Evolutionary conservation across 2,113 vertebrate species (phyloP).

Genomic region (Coptodon rendalli): DNA sequence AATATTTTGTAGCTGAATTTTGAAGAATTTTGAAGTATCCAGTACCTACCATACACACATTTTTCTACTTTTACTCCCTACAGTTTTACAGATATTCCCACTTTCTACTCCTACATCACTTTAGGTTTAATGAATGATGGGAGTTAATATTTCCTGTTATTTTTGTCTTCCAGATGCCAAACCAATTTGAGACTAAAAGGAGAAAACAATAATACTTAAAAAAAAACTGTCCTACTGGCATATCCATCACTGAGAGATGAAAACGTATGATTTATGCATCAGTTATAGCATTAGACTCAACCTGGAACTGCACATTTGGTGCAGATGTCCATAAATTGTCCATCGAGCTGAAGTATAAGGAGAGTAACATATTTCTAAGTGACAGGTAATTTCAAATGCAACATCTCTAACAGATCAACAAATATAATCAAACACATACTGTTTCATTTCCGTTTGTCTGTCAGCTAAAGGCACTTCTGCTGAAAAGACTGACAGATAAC

Average conservation of each 20-base stretch:
- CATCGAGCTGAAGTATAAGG: background rate
- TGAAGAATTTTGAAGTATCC: background rate
- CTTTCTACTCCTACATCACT: background rate
- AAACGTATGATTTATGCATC: background rate
- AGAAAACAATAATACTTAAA: background rate
- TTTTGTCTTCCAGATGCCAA: background rate
- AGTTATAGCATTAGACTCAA: too few species aligned
- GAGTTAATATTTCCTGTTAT: background rate
- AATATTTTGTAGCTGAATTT: background rate
- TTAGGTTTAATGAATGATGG: background rate
- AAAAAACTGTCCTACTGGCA: background rate
- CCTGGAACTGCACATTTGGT: background rate
- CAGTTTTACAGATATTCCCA: background rate
- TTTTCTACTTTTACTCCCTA: background rate
- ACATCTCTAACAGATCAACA: background rate
- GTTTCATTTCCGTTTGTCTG: background rate
- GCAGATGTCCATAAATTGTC: background rate
- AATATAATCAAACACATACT: background rate
- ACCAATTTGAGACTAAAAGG: background rate
- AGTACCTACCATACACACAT: background rate
- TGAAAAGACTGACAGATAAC: background rate
- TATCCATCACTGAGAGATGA: background rate
- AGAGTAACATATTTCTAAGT: background rate
- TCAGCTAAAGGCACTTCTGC: background rate
- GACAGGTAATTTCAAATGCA: background rate